Conservation (phyloP, 1,140 invertebrate species). For the Ostrea edulis region DNA sequence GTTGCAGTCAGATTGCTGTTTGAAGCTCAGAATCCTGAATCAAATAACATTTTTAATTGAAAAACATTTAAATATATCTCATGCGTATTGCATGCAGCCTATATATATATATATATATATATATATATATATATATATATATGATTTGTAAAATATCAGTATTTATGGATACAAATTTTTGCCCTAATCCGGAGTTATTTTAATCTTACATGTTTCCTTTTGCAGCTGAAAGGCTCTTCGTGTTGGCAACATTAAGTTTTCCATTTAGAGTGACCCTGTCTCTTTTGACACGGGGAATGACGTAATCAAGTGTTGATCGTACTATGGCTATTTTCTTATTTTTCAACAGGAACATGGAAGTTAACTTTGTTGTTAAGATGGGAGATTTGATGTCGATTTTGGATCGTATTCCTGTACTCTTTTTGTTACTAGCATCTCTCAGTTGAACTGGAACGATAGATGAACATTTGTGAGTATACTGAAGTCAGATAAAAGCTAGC, state of each 20-base stretch:
- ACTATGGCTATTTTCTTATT: slow-evolving; percentile 8
- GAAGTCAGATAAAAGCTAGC: not conserved
- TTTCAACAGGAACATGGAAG: slow-evolving; percentile 43
- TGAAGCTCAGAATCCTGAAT: slow-evolving; percentile 49
- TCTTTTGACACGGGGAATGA: slow-evolving; percentile 48
- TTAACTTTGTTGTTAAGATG: slow-evolving; percentile 48
- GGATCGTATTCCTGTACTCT: slow-evolving; percentile 40
- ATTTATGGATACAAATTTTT: too few relatives aligned
- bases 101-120: too few relatives aligned
- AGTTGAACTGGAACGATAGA: slow-evolving; percentile 42
- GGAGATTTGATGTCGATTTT: slow-evolving; percentile 52
- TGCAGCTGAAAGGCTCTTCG: slow-evolving; percentile 40
- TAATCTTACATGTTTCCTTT: slow-evolving; percentile 50
- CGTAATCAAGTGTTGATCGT: slow-evolving; percentile 46
- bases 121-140: too few relatives aligned
- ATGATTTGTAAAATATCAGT: too few relatives aligned
- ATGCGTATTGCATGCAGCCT: not conserved
- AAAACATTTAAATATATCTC: not conserved
- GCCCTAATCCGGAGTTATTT: not conserved
- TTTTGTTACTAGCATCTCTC: slow-evolving; percentile 43
- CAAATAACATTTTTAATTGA: not conserved
- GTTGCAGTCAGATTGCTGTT: slow-evolving; percentile 42
- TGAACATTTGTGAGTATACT: not conserved
- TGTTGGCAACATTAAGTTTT: slow-evolving; percentile 45
- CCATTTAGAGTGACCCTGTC: slow-evolving; percentile 54